phyloP scores from a whole-genome alignment of 2,113 vertebrate species.

The Physeter macrocephalus region DNA sequence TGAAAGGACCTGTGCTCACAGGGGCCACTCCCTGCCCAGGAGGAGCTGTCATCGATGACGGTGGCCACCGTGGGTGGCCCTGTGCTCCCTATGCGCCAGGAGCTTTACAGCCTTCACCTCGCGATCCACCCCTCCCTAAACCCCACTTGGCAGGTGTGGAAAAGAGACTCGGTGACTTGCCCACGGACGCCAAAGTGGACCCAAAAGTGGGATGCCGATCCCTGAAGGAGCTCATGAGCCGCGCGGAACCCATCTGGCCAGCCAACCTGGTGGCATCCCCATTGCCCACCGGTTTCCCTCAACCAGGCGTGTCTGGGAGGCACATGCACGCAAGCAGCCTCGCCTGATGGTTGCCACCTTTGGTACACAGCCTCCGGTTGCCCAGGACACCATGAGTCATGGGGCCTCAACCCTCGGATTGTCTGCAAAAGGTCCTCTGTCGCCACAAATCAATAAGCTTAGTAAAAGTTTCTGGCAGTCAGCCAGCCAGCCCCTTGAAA shows the following conservation, averaged over 20 bases:
- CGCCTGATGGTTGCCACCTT: background rate
- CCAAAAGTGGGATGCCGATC: background rate
- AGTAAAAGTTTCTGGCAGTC: too few species aligned
- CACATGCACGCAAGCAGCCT: fast-evolving
- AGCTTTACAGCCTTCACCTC: background rate
- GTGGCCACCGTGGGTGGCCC: background rate
- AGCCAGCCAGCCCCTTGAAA: background rate
- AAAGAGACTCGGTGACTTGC: background rate
- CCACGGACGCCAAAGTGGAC: background rate
- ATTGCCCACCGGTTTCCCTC: background rate
- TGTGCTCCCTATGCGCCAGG: fast-evolving
- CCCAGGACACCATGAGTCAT: background rate
- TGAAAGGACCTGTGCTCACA: background rate
- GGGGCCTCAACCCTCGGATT: background rate
- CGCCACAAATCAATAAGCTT: background rate
- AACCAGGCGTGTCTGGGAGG: background rate
- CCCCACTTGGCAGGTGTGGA: background rate
- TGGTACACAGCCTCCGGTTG: background rate
- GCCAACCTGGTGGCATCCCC: fast-evolving
- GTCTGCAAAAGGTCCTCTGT: background rate
- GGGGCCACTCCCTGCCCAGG: background rate
- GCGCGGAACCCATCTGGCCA: fast-evolving
- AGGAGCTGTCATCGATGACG: fast-evolving
- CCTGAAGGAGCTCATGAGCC: background rate
- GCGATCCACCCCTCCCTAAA: fast-evolving